Evolutionary conservation across 1,140 invertebrate genomes (phyloP).

Genomic region (Diabrotica undecimpunctata): DNA sequence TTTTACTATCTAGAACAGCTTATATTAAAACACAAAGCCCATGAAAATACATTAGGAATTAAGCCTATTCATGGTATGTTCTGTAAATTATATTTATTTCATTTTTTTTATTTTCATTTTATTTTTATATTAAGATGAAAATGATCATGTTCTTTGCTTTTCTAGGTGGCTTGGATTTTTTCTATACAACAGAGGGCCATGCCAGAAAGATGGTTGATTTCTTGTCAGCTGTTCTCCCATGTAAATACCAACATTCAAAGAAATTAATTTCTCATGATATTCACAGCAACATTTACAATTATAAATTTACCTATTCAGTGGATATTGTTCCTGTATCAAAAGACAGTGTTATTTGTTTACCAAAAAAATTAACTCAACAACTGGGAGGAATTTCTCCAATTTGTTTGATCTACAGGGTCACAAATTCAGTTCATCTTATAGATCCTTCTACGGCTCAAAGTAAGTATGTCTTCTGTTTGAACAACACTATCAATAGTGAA

Average conservation of each 20-base stretch:
- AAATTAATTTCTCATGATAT: slow-evolving; percentile 97
- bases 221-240: slow-evolving; percentile 79
- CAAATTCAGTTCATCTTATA: slow-evolving; percentile 87
- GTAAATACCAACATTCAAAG: slow-evolving; percentile 84
- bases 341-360: slow-evolving; percentile 92
- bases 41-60: slow-evolving; percentile 88
- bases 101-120: too few relatives aligned
- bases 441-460: slow-evolving; percentile 90
- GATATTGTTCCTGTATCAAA: slow-evolving; percentile 97
- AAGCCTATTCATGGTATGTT: slow-evolving; percentile 82
- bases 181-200: slow-evolving; percentile 82
- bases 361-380: slow-evolving; percentile 81
- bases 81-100: neutral
- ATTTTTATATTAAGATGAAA: neutral
- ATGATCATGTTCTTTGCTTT: slow-evolving; percentile 29
- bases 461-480: slow-evolving; percentile 47
- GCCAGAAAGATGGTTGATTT: slow-evolving; percentile 97
- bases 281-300: slow-evolving; percentile 95
- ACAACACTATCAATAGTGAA: too few relatives aligned
- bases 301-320: slow-evolving; percentile 90
- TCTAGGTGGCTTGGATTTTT: slow-evolving; percentile 95
- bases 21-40: slow-evolving; percentile 92
- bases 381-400: slow-evolving; percentile 90
- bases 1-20: slow-evolving; percentile 98
- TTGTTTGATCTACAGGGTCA: slow-evolving; percentile 85